phyloP scores from a whole-genome alignment of 92 coral and sea anemone genomes.

The Blastomussa wellsi region DNA sequence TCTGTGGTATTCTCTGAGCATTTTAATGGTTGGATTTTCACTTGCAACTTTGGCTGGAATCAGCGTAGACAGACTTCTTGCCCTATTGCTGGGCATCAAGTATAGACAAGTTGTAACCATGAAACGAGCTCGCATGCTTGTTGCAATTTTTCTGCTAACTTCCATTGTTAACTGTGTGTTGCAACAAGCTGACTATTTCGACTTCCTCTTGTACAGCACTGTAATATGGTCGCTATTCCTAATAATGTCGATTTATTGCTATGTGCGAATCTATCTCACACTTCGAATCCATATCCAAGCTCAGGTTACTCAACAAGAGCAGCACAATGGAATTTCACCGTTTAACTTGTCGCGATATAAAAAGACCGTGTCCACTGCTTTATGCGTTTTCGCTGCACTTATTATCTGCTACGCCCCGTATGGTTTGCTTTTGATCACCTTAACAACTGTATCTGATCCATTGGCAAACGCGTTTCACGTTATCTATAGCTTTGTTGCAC shows the following conservation, averaged over 20 bases:
- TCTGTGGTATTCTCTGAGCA: background rate
- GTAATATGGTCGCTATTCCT: background rate
- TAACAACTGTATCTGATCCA: too few species aligned
- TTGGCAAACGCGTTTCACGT: background rate
- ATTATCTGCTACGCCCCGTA: background rate
- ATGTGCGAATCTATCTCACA: background rate
- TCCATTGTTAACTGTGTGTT: background rate
- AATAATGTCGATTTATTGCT: background rate
- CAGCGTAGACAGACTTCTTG: constrained; percentile 28
- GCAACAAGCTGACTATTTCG: background rate
- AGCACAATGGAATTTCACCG: background rate
- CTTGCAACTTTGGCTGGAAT: background rate
- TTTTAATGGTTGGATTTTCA: background rate
- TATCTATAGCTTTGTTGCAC: background rate
- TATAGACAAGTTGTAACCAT: constrained; percentile 17
- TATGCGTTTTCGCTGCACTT: background rate
- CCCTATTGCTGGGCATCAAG: background rate
- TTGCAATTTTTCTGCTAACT: background rate
- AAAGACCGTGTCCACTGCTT: constrained; percentile 8
- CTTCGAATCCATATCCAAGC: constrained; percentile 4
- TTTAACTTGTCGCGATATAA: constrained; percentile 1
- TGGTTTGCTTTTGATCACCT: background rate
- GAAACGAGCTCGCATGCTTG: background rate
- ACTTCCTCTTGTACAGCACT: background rate
- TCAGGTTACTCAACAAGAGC: background rate